A percentile compares a stretch with the other conserved stretches of the same genome.
These are phyloP conservation scores for Chelonoidis abingdonii DNA, from an alignment of 2,113 vertebrate species.

Conservation along the genomic window DNA sequence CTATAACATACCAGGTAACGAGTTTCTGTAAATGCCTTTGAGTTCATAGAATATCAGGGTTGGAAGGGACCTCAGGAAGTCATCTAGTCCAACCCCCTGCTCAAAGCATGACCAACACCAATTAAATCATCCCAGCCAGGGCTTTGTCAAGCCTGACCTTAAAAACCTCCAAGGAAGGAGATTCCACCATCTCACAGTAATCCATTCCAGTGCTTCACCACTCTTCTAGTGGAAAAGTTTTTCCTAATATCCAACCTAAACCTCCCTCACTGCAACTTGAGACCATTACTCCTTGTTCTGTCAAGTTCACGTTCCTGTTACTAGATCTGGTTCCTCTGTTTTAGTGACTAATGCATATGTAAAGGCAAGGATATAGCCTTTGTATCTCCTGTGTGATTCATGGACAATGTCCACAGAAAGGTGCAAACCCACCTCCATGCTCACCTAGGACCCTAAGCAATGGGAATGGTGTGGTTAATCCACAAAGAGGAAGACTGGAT, in stretches of 20 bases:
- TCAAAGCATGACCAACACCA: too few species aligned
- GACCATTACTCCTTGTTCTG: too few species aligned
- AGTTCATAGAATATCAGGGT: background rate
- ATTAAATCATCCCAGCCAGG: too few species aligned
- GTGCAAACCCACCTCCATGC: background rate
- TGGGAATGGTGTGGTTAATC: background rate
- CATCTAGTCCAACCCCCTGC: too few species aligned
- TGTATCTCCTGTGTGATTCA: background rate
- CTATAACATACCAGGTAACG: background rate
- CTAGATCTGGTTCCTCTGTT: background rate
- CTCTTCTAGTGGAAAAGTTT: too few species aligned
- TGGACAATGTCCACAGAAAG: rapidly evolving
- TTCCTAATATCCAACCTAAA: too few species aligned
- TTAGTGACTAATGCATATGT: rapidly evolving
- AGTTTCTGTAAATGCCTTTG: background rate
- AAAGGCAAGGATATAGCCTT: background rate
- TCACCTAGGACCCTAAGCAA: background rate
- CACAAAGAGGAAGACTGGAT: background rate
- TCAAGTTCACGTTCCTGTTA: background rate
- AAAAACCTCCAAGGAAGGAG: too few species aligned
- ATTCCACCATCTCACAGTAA: too few species aligned
- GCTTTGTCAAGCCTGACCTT: too few species aligned
- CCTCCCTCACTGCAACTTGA: too few species aligned
- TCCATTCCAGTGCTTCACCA: too few species aligned
- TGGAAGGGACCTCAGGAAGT: too few species aligned